Evolutionary conservation across 2,888 invertebrate species (phyloP).

Genomic region (Julus scandinavius): DNA sequence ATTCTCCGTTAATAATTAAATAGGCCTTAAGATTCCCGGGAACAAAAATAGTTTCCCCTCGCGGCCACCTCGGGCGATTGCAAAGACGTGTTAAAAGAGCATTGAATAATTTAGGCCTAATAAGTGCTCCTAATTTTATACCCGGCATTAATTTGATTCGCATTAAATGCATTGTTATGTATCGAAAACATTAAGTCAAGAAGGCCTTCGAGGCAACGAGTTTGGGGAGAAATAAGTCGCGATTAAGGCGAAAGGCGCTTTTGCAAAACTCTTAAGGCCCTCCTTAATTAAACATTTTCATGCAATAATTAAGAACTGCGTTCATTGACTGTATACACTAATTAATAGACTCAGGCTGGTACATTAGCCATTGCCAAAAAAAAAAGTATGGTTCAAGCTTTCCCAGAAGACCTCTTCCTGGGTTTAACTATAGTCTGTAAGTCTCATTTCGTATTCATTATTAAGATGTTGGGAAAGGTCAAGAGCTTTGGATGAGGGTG

Average conservation of each 20-base stretch:
- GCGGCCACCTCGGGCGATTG: slow-evolving; percentile 14
- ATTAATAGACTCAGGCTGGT: background rate
- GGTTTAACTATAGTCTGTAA: background rate
- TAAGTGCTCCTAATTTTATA: slow-evolving; percentile 28
- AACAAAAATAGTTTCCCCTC: slow-evolving; percentile 17
- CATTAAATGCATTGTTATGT: background rate
- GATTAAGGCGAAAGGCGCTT: background rate
- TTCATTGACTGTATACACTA: background rate
- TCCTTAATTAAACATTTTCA: background rate
- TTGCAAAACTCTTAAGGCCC: background rate
- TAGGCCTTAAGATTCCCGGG: background rate
- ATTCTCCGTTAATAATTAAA: slow-evolving; percentile 17
- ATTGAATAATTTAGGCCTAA: slow-evolving; percentile 39
- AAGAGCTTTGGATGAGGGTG: background rate
- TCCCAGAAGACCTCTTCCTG: background rate
- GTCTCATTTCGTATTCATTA: background rate
- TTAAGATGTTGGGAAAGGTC: background rate
- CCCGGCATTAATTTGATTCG: background rate
- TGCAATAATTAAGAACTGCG: background rate
- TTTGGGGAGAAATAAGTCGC: background rate
- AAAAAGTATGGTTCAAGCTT: background rate
- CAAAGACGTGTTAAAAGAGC: slow-evolving; percentile 16
- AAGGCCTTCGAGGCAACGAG: background rate
- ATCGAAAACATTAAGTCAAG: background rate
- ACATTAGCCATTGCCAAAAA: background rate